A percentile compares a stretch with the other conserved stretches of the same genome.
Evolutionary conservation across 2,797 vertebrate species (phyloP).

Genomic region (Botia almorhae): DNA sequence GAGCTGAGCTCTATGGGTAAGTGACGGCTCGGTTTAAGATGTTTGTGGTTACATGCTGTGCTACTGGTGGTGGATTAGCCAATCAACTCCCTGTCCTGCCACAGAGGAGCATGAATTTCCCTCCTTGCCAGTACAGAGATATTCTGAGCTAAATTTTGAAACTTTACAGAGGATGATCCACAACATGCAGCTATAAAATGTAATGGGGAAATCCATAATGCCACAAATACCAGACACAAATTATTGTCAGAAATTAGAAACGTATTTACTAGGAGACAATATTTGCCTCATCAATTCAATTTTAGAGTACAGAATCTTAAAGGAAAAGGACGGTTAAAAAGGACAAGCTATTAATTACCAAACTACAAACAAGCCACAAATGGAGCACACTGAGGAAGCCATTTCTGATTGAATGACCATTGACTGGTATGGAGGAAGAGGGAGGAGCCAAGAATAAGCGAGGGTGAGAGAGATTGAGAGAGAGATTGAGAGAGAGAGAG

Average conservation of each 20-base stretch:
- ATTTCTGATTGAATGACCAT: conserved; percentile 61
- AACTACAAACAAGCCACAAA: conserved; percentile 50
- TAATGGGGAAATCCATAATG: not conserved
- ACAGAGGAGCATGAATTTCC: not conserved
- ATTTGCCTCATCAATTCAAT: too few relatives aligned
- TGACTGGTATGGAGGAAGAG: conserved; percentile 46
- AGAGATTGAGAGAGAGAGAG: conserved; percentile 34
- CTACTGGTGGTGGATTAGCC: conserved; percentile 41
- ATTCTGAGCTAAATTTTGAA: not conserved
- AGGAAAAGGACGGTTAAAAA: conserved; percentile 46
- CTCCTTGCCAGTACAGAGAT: not conserved
- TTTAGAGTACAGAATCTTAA: conserved; percentile 28
- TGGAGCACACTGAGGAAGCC: conserved; percentile 42
- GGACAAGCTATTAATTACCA: conserved; percentile 57
- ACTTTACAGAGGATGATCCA: not conserved
- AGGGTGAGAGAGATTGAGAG: not conserved
- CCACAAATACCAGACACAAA: too few relatives aligned
- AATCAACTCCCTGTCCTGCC: conserved; percentile 20
- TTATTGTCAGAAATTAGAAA: too few relatives aligned
- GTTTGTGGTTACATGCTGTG: conserved; percentile 16
- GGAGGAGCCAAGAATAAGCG: conserved; percentile 23
- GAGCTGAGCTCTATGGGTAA: conserved; percentile 23
- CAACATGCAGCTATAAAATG: not conserved
- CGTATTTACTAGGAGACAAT: too few relatives aligned
- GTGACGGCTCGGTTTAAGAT: conserved; percentile 23